These are phyloP conservation scores for Brachionichthys hirsutus DNA, from an alignment of 2,113 vertebrate genomes.

Conservation along the genomic window DNA sequence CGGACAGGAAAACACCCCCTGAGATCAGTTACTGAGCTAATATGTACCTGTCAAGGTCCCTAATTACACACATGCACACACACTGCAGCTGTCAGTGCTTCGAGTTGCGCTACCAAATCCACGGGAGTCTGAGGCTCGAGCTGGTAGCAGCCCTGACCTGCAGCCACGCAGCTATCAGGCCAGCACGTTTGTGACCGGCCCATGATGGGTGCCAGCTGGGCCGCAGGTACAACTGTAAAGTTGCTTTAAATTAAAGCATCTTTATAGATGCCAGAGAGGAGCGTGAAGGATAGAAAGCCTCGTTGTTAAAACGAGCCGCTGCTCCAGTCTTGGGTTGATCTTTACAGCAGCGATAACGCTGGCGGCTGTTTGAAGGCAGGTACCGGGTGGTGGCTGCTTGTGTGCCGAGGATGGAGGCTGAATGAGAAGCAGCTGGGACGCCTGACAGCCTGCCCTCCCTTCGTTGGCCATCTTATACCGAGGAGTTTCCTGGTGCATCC, in stretches of 20 bases:
- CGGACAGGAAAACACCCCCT: slow-evolving; percentile 62
- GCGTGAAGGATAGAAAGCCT: too few species aligned
- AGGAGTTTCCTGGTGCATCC: slow-evolving; percentile 21
- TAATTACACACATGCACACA: slow-evolving; percentile 53
- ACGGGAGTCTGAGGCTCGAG: slow-evolving; percentile 27
- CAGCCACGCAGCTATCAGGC: slow-evolving; percentile 13
- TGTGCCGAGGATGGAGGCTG: slow-evolving; percentile 43
- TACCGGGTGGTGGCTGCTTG: slow-evolving; percentile 46
- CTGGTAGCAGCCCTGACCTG: slow-evolving; percentile 39
- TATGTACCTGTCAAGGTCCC: slow-evolving; percentile 66
- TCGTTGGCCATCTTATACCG: slow-evolving; percentile 32
- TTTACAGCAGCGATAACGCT: slow-evolving; percentile 31
- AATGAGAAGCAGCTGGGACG: slow-evolving; percentile 71
- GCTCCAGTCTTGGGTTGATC: slow-evolving; percentile 18
- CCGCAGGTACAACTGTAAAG: slow-evolving; percentile 22
- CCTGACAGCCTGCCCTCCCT: slow-evolving; percentile 37
- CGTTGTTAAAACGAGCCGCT: background rate
- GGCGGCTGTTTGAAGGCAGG: slow-evolving; percentile 59
- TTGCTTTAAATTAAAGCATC: too few species aligned
- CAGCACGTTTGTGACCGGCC: slow-evolving; percentile 15
- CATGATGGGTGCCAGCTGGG: slow-evolving; percentile 35
- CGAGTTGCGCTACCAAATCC: slow-evolving; percentile 49
- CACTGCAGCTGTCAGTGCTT: slow-evolving; percentile 48
- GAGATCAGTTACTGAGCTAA: slow-evolving; percentile 71
- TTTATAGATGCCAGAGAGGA: too few species aligned